Evolutionary conservation across 2,888 invertebrate genomes (phyloP).

Genomic region (Caenorhabditis auriculariae): DNA sequence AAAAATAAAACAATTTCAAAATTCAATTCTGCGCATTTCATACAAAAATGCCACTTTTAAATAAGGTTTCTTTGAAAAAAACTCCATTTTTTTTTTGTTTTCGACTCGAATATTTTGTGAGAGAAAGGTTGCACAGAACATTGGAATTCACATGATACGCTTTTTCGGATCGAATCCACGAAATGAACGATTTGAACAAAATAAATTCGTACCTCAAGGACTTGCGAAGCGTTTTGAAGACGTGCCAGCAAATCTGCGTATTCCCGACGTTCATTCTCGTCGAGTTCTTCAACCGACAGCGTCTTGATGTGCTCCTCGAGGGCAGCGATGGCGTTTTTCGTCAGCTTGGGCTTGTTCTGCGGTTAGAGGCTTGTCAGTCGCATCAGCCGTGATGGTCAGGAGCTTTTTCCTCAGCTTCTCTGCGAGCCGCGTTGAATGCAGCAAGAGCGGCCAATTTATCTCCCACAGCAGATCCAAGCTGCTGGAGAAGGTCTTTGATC

Average conservation of each 20-base stretch:
- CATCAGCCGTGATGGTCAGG: constrained; percentile 22
- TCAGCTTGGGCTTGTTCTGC: constrained; percentile 15
- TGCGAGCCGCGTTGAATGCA: constrained; percentile 40
- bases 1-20: no score
- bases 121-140: no score
- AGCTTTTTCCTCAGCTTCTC: constrained; percentile 37
- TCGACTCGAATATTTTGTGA: no score
- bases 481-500: constrained; percentile 36
- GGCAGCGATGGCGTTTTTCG: constrained; percentile 1
- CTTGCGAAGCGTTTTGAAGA: constrained; percentile 31
- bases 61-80: no score
- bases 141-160: no score
- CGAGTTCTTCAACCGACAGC: constrained; percentile 18
- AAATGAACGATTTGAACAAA: no score
- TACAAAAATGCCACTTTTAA: constrained; percentile 5
- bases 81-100: no score
- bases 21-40: no score
- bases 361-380: background rate
- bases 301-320: constrained; percentile 10
- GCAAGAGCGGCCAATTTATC: constrained; percentile 45
- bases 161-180: no score
- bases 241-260: constrained; percentile 30
- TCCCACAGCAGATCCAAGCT: constrained; percentile 36
- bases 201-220: constrained; percentile 29
- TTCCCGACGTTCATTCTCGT: constrained; percentile 28